Evolutionary conservation across 2,113 vertebrate genomes (phyloP).

Genomic region (Pedionomus torquatus): DNA sequence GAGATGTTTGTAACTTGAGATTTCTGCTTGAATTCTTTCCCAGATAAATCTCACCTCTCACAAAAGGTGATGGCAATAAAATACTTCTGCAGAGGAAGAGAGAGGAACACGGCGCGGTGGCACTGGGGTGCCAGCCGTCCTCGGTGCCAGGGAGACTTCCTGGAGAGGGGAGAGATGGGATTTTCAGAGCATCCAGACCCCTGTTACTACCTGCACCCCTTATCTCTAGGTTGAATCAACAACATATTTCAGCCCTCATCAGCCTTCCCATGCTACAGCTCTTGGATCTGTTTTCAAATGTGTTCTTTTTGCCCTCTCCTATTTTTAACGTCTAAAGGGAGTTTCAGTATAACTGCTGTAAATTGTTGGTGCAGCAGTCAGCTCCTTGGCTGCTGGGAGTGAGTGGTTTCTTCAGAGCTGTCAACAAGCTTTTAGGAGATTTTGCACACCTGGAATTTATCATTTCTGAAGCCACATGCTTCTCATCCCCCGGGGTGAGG

Average conservation of each 20-base stretch:
- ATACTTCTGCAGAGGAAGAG: background rate
- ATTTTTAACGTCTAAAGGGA: background rate
- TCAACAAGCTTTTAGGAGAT: background rate
- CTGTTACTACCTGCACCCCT: background rate
- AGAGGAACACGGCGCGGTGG: rapidly evolving
- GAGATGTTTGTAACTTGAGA: background rate
- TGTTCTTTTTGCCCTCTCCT: background rate
- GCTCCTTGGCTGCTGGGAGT: background rate
- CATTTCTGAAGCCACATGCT: background rate
- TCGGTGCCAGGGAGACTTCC: background rate
- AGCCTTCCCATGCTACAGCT: background rate
- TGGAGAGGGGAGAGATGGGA: background rate
- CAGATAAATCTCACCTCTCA: background rate
- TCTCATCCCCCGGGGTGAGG: background rate
- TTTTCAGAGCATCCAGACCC: background rate
- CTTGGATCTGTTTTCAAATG: background rate
- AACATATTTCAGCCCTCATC: background rate
- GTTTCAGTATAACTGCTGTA: background rate
- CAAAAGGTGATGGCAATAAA: background rate
- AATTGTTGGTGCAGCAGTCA: background rate
- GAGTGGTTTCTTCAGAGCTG: background rate
- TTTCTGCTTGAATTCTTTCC: background rate
- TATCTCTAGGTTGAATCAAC: background rate
- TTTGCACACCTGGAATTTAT: constrained; percentile 27
- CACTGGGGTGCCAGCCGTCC: rapidly evolving